Percentiles rank a stretch among this genome's conserved stretches.
phyloP scores from a whole-genome alignment of 2,888 invertebrate species.

The Melipona beecheii region DNA sequence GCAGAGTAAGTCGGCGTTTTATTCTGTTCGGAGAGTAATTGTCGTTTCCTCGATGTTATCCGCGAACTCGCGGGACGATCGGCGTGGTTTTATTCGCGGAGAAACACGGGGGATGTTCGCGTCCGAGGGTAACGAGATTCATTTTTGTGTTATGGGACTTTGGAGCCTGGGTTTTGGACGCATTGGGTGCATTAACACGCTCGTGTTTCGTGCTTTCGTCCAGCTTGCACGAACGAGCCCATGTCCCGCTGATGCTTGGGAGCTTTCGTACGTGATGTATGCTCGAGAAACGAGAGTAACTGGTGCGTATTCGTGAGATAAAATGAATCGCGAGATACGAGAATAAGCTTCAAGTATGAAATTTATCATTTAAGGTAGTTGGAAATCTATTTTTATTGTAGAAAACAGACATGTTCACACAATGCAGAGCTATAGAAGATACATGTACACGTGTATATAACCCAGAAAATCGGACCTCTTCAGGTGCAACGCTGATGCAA shows the following conservation, averaged over 20 bases:
- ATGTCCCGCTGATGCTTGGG: constrained; percentile 30
- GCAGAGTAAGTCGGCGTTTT: constrained; percentile 15
- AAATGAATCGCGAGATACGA: not conserved
- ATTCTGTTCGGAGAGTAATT: constrained; percentile 39
- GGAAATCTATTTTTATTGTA: not conserved
- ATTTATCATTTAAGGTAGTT: not conserved
- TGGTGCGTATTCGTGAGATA: not conserved
- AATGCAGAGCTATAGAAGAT: not conserved
- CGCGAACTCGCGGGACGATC: not conserved
- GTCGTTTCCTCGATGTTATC: constrained; percentile 1
- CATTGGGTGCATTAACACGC: constrained; percentile 23
- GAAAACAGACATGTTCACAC: not conserved
- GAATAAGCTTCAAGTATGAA: not conserved
- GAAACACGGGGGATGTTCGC: not conserved
- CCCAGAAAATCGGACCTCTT: no score
- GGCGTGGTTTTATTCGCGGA: not conserved
- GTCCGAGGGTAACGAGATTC: constrained; percentile 8
- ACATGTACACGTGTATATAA: not conserved
- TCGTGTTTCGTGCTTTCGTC: constrained; percentile 40
- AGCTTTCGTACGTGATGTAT: not conserved
- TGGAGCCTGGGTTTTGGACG: constrained; percentile 13
- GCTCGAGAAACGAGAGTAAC: constrained; percentile 10
- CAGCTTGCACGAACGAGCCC: constrained; percentile 16
- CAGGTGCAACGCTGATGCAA: no score
- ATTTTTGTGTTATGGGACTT: constrained; percentile 8